Evolutionary conservation across 2,888 invertebrate species (phyloP).

Genomic region (Tetranychus truncatus): DNA sequence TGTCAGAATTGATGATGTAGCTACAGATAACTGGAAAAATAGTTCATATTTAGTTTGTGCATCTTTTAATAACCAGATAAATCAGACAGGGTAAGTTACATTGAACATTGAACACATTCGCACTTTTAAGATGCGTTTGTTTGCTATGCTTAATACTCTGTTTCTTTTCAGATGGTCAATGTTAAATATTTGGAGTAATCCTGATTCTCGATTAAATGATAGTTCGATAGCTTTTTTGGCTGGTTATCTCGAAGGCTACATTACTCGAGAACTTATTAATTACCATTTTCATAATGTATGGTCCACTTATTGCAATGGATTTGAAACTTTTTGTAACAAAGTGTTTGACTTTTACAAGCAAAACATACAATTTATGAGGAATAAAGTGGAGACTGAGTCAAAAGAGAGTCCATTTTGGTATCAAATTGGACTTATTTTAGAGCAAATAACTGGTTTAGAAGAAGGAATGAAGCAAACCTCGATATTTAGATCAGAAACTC

Average conservation of each 20-base stretch:
- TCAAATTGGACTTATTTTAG: slow-evolving; percentile 52
- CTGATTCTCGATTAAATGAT: neutral
- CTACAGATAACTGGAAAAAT: no score
- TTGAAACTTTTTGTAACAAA: slow-evolving; percentile 42
- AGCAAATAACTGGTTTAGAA: slow-evolving; percentile 56
- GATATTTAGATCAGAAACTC: neutral
- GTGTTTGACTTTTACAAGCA: slow-evolving; percentile 46
- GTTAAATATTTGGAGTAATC: neutral
- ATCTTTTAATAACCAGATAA: neutral
- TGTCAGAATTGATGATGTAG: no score
- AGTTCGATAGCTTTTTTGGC: slow-evolving; percentile 57
- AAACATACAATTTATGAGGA: slow-evolving; percentile 45
- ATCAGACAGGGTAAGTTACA: neutral
- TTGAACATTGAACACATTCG: neutral
- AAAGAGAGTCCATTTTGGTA: slow-evolving; percentile 56
- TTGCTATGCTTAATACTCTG: neutral
- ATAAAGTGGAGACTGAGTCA: slow-evolving; percentile 36
- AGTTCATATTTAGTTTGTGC: neutral
- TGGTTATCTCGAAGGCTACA: slow-evolving; percentile 60
- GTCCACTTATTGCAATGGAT: slow-evolving; percentile 40
- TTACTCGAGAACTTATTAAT: slow-evolving; percentile 60
- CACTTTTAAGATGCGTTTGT: neutral
- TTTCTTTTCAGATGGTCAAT: neutral
- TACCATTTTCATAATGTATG: slow-evolving; percentile 56
- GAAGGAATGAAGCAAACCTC: slow-evolving; percentile 40